Evolutionary conservation across 2,888 invertebrate genomes (phyloP).

Genomic region (Rhamnusium bicolor): DNA sequence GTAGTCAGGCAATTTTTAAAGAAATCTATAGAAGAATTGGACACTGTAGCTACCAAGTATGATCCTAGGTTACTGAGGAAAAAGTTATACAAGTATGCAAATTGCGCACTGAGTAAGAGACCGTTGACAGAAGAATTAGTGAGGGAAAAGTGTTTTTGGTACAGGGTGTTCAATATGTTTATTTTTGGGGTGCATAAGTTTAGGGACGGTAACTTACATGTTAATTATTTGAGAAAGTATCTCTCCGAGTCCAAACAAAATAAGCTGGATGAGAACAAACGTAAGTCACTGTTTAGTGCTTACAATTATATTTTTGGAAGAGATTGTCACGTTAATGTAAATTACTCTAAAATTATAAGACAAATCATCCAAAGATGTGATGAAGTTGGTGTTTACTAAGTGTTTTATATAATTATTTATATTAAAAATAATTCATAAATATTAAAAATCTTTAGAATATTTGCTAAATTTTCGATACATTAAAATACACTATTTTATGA

Average conservation of each 20-base stretch:
- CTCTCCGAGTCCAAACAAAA: conserved; percentile 23
- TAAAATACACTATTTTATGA: too few relatives aligned
- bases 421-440: too few relatives aligned
- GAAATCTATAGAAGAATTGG: conserved; percentile 36
- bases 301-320: conserved; percentile 57
- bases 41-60: neutral
- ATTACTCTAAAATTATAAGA: conserved; percentile 41
- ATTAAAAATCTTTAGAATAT: too few relatives aligned
- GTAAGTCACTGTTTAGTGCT: conserved; percentile 45
- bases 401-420: too few relatives aligned
- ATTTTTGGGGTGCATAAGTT: conserved; percentile 54
- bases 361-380: conserved; percentile 26
- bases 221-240: conserved; percentile 51
- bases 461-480: neutral
- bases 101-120: neutral
- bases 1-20: conserved; percentile 38
- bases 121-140: conserved; percentile 13
- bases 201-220: conserved; percentile 49
- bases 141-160: conserved; percentile 44
- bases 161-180: conserved; percentile 55
- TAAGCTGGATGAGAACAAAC: conserved; percentile 26
- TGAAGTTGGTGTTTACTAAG: neutral
- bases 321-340: conserved; percentile 45
- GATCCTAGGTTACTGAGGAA: conserved; percentile 28
- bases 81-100: conserved; percentile 33